Evolutionary conservation across 2,888 invertebrate species (phyloP).

Genomic region (Coleophora flavipennella): DNA sequence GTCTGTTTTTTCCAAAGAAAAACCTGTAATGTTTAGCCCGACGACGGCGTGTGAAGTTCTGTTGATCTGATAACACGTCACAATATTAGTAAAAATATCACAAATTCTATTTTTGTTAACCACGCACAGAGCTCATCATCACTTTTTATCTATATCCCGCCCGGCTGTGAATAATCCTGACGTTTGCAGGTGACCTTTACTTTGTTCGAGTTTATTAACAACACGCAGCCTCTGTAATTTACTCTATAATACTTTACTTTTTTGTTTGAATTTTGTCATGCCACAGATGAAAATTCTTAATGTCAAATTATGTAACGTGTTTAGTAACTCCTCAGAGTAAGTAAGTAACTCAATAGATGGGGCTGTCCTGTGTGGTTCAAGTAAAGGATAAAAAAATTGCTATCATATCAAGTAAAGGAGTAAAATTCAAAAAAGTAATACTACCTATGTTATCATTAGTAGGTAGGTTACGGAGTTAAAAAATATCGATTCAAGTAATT

Average conservation of each 20-base stretch:
- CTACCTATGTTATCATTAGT: no score
- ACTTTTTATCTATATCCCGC: conserved; percentile 11
- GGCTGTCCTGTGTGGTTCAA: no score
- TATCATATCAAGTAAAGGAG: no score
- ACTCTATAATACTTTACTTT: conserved; percentile 17
- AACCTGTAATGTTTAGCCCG: conserved; percentile 40
- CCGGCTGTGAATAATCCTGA: conserved; percentile 23
- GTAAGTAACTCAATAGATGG: no score
- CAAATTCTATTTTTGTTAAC: conserved; percentile 63
- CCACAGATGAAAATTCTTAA: no score
- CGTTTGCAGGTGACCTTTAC: conserved; percentile 21
- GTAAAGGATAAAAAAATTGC: no score
- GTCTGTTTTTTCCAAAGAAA: conserved; percentile 32
- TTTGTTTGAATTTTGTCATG: conserved; percentile 31
- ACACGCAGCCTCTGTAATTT: conserved; percentile 22
- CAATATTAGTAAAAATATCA: conserved; percentile 57
- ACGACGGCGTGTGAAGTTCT: conserved; percentile 40
- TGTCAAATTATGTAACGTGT: no score
- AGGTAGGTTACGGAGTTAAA: no score
- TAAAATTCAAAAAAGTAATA: no score
- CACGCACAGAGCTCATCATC: conserved; percentile 62
- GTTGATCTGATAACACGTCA: conserved; percentile 58
- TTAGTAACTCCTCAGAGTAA: no score
- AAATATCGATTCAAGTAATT: no score
- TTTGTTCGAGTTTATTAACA: conserved; percentile 11